Evolutionary conservation across 2,113 vertebrate genomes (phyloP).

Genomic region (Forbesichthys papilliferus): DNA sequence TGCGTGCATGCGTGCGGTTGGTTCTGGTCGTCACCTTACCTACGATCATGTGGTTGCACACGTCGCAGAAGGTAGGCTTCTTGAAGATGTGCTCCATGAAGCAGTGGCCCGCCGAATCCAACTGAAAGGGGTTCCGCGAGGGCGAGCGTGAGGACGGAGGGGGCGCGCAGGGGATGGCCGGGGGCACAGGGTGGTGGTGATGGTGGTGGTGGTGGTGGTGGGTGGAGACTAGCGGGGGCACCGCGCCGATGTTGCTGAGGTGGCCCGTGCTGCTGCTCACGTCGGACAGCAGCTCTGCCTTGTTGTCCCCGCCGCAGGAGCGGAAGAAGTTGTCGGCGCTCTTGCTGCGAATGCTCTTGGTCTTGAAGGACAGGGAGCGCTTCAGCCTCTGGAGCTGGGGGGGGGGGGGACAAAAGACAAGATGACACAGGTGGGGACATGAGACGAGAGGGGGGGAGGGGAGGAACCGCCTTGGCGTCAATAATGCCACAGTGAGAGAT

Average conservation of each 20-base stretch:
- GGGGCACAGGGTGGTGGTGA: conserved; percentile 44
- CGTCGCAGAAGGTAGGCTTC: conserved; percentile 97
- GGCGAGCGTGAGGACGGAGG: conserved; percentile 82
- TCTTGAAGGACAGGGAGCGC: conserved; percentile 96
- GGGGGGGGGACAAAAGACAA: conserved; percentile 39
- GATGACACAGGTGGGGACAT: neutral
- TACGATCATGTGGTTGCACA: conserved; percentile 99
- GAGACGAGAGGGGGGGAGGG: neutral
- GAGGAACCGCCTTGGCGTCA: neutral
- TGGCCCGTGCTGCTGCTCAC: conserved; percentile 86
- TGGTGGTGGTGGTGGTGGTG: conserved; percentile 19
- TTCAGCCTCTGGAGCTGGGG: conserved; percentile 91
- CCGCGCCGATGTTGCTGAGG: conserved; percentile 73
- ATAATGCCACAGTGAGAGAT: neutral
- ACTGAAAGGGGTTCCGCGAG: conserved; percentile 76
- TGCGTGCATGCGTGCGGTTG: too few relatives aligned
- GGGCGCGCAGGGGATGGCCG: conserved; percentile 67
- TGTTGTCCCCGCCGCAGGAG: conserved; percentile 81
- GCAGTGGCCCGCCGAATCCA: conserved; percentile 82
- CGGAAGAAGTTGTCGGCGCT: conserved; percentile 98
- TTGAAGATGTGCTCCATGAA: conserved; percentile 98
- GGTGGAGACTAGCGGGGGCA: conserved; percentile 55
- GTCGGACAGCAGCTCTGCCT: conserved; percentile 82
- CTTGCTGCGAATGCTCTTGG: conserved; percentile 96
- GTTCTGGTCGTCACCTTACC: conserved; percentile 75